Base-by-base conservation (phyloP, 2,888 invertebrate species). In the Agrochola macilenta region DNA sequence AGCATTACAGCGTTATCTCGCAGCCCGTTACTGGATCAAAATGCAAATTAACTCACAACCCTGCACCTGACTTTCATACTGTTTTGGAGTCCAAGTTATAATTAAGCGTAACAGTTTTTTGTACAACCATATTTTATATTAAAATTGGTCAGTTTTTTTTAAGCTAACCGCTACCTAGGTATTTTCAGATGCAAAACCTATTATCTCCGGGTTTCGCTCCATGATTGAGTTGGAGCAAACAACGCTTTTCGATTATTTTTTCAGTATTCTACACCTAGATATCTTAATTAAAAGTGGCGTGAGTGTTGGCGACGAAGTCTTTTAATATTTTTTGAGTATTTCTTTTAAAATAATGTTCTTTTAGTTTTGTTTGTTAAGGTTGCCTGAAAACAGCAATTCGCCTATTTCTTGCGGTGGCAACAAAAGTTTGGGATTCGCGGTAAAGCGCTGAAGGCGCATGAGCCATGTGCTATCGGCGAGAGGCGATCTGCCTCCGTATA, bases 401-500 rank as follows among this genome's bases (percentile, higher is more conserved):
- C 82, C 78, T 82, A 52, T 71, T 82, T 70, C 76, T 87, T 85
- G 80, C 63, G 71, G 74, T 60, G 49, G 72, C n/a, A 69, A 72
- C 69, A 57, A 71, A 85, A 83, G 82, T 90, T 85, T 86, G 76
- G 86, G 82, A 73, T 89, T 87, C 82, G 83, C 84, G 74, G 90
- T 90, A 91, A 88, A 84, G 79, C 86, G 86, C 86, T 84, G 84
- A 82, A 91, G 83, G 87, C 76, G 84, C 83, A 84, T 78, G 86
- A 86, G 87, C 89, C 79, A 78, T 80, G 83, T 83, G 88, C 84
- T 93, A 93, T 94, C 93, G 88, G 89, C 86, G 86, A 87, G 91
- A 87, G 91, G 93, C 92, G 92, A 93, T 94, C 94, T 93, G 94
- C 93, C 92, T 93, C 91, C 88, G 92, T 91, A 92, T 91, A 92